Evolutionary conservation across 2,797 vertebrate genomes (phyloP).

Genomic region (Meriones psammophilus): DNA sequence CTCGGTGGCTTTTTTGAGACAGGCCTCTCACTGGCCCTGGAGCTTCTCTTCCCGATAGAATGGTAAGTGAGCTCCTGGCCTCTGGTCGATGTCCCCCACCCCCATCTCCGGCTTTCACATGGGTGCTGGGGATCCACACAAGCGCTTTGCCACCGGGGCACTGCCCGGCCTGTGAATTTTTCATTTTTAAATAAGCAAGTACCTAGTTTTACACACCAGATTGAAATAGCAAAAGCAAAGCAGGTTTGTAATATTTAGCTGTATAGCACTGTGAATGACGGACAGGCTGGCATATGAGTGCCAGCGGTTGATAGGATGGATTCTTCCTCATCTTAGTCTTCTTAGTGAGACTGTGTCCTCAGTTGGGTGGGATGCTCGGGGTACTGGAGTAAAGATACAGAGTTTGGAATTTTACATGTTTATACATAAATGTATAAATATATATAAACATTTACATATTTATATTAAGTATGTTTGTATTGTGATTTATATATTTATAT

Average conservation of each 20-base stretch:
- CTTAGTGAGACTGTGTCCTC: slow-evolving; percentile 15
- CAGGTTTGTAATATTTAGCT: slow-evolving; percentile 6
- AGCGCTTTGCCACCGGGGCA: not conserved
- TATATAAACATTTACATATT: too few species aligned
- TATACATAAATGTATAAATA: too few species aligned
- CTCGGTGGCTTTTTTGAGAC: not conserved
- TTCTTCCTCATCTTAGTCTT: not conserved
- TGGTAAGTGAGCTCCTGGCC: not conserved
- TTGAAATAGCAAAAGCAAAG: slow-evolving; percentile 6
- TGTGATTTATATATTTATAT: too few species aligned
- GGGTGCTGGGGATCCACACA: not conserved
- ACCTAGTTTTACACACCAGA: slow-evolving; percentile 40
- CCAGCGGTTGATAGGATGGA: not conserved
- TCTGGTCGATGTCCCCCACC: too few species aligned
- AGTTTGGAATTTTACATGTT: not conserved
- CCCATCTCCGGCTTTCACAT: not conserved
- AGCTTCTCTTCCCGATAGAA: not conserved
- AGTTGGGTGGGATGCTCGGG: not conserved
- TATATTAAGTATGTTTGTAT: too few species aligned
- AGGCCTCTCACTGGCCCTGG: not conserved
- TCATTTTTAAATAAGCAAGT: not conserved
- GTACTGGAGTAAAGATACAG: slow-evolving; percentile 20
- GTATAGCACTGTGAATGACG: not conserved
- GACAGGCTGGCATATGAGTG: slow-evolving; percentile 9
- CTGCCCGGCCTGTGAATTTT: not conserved